Evolutionary conservation across 1,140 invertebrate species (phyloP), one percentile per base, ranked within the genome.

Genomic region (Lordiphosa clarofinis): DNA sequence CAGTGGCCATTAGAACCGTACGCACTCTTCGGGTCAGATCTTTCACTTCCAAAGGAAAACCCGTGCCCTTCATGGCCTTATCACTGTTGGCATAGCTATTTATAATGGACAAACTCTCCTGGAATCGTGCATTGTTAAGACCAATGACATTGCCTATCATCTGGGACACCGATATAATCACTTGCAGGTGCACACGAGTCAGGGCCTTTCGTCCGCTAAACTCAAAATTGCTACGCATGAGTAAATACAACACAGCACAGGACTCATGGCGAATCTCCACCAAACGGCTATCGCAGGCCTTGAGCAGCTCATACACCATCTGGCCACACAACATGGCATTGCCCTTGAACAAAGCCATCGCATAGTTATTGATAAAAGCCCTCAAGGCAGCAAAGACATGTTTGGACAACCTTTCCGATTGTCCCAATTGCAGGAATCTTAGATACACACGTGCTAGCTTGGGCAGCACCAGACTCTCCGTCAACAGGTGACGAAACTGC

Each of bases 181-280:
- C 93, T 91, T 96, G 95, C 10, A 96, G 90, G 89, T 96, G 95
- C 3, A 98, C 96, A 69, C 97, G 91, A 0, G 95, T 97, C 35
- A 98, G 91, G 54, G 94, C 94, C 71, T 95, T 95, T 39, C 94
- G 91, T 40, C 93, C 92, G 13, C 94, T 95, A 78, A 96, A 96
- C 86, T 98, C 96, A 90, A 96, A 98, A 90, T 98, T 98, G 76
- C 95, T 95, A 59, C 96, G 92, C 96, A 98, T 97, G 13, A 98
- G 91, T 35, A 97, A 90, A 90, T 98, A 98, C 1, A 98, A 90
- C 6, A 97, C 92, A 52, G 96, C 96, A 79, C 96, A 96, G 1
- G 96, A 95, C 89, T 98, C 96, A 73, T 96, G 94, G 28, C 97
- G 92, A 33, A 96, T 92, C 43, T 92, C 93, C 55, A 93, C 92